These are phyloP conservation scores for Caenorhabditis briggsae DNA, from an alignment of 1,140 invertebrate genomes.

Conservation along the genomic window DNA sequence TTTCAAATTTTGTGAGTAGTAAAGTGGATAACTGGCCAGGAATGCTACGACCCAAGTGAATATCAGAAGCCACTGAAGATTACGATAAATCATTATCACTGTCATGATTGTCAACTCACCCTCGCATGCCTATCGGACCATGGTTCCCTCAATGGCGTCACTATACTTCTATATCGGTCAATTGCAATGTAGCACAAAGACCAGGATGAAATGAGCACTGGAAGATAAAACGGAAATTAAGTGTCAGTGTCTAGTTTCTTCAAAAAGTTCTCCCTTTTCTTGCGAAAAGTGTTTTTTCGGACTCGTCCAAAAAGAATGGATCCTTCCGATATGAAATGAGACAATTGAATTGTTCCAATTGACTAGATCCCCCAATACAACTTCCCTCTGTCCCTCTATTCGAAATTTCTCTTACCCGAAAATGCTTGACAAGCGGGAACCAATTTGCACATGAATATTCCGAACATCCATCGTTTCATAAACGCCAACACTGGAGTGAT, in stretches of 20 bases:
- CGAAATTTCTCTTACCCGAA: constrained; percentile 69
- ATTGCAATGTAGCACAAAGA: constrained; percentile 77
- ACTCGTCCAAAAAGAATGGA: background rate
- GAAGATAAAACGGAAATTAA: constrained; percentile 53
- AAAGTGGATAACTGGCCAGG: constrained; percentile 74
- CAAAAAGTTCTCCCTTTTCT: constrained; percentile 1
- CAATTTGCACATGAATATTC: constrained; percentile 69
- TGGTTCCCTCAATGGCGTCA: constrained; percentile 75
- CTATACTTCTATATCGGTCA: constrained; percentile 76
- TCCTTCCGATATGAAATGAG: background rate
- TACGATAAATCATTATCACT: background rate
- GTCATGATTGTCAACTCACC: background rate
- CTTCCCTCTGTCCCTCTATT: background rate
- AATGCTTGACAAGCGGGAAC: constrained; percentile 77
- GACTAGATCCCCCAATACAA: background rate
- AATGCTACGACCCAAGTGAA: constrained; percentile 70
- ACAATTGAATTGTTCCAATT: constrained; percentile 38
- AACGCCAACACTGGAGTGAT: constrained; percentile 77
- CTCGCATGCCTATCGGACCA: constrained; percentile 76
- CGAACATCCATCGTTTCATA: constrained; percentile 71
- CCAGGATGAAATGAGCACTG: constrained; percentile 77
- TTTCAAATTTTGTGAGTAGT: constrained; percentile 72
- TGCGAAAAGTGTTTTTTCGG: background rate
- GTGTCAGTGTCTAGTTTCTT: background rate
- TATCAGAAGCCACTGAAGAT: constrained; percentile 59